Percentiles rank a stretch among this genome's conserved stretches.
phyloP scores from a whole-genome alignment of 2,113 vertebrate species.

The Acinonyx jubatus region DNA sequence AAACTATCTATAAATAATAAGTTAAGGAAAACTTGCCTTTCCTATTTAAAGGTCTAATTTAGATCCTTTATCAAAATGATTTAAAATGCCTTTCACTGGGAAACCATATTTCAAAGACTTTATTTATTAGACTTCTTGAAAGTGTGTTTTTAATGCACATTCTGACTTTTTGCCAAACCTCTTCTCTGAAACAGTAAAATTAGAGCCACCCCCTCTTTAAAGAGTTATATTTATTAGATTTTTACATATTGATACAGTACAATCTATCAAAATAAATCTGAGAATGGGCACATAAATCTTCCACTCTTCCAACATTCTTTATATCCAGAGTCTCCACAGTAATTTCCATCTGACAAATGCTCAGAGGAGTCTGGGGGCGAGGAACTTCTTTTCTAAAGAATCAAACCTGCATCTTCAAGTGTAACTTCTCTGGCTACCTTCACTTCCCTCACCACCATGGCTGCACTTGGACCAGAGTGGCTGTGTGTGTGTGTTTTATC shows the following conservation, averaged over 20 bases:
- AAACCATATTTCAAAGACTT: constrained; percentile 88
- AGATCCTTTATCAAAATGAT: constrained; percentile 89
- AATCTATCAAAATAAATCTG: constrained; percentile 87
- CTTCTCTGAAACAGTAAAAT: constrained; percentile 82
- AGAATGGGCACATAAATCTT: constrained; percentile 85
- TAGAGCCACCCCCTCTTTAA: constrained; percentile 77
- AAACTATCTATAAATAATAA: constrained; percentile 89
- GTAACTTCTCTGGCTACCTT: background rate
- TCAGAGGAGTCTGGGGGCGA: constrained; percentile 23
- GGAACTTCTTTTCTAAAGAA: background rate
- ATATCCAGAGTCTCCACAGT: constrained; percentile 18
- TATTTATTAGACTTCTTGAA: constrained; percentile 89
- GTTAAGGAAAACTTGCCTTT: constrained; percentile 79
- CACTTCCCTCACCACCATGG: background rate
- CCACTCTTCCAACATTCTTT: constrained; percentile 36
- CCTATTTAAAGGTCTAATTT: constrained; percentile 86
- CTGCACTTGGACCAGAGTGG: background rate
- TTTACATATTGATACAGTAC: constrained; percentile 84
- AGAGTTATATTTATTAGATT: constrained; percentile 87
- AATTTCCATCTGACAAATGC: constrained; percentile 66
- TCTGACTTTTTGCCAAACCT: constrained; percentile 90
- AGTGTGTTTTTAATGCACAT: constrained; percentile 90
- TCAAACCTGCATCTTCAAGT: background rate
- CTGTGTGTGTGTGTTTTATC: constrained; percentile 57
- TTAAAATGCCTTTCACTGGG: constrained; percentile 87